A percentile compares a stretch with the other conserved stretches of the same genome.
These are phyloP conservation scores for Mixornis gularis DNA, from an alignment of 2,113 vertebrate species.

Conservation along the genomic window DNA sequence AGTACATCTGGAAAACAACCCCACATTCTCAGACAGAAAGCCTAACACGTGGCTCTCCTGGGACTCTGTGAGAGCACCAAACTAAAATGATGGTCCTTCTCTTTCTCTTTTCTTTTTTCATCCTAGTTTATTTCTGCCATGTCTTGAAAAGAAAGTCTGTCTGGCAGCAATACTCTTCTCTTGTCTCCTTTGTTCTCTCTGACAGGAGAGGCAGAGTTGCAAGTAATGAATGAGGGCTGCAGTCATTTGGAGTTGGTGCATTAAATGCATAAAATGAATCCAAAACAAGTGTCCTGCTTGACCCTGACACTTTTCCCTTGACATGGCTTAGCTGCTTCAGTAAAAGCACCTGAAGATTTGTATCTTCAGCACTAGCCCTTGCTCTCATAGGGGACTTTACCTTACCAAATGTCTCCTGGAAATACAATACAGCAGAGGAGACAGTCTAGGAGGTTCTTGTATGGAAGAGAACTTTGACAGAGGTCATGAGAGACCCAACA, in stretches of 20 bases:
- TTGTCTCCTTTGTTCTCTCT: neutral
- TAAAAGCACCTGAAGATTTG: slow-evolving; percentile 33
- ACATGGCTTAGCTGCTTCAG: neutral
- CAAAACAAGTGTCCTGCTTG: neutral
- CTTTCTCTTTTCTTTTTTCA: neutral
- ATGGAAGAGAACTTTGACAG: neutral
- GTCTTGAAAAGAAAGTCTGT: neutral
- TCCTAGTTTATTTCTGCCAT: neutral
- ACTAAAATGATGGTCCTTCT: neutral
- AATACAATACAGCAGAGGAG: neutral
- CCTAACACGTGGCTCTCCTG: neutral
- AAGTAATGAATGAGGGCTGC: neutral
- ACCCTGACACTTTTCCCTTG: neutral
- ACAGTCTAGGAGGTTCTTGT: neutral
- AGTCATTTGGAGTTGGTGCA: neutral
- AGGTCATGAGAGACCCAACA: neutral
- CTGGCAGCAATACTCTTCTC: neutral
- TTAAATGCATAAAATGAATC: neutral
- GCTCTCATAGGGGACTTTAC: neutral
- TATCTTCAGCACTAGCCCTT: rapidly evolving
- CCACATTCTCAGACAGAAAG: neutral
- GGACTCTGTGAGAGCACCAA: neutral
- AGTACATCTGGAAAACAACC: neutral
- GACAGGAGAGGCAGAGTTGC: neutral
- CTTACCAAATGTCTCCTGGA: neutral